Percentiles rank a stretch among this genome's conserved stretches.
phyloP scores from a whole-genome alignment of 2,113 vertebrate species.

The Globicephala melas region DNA sequence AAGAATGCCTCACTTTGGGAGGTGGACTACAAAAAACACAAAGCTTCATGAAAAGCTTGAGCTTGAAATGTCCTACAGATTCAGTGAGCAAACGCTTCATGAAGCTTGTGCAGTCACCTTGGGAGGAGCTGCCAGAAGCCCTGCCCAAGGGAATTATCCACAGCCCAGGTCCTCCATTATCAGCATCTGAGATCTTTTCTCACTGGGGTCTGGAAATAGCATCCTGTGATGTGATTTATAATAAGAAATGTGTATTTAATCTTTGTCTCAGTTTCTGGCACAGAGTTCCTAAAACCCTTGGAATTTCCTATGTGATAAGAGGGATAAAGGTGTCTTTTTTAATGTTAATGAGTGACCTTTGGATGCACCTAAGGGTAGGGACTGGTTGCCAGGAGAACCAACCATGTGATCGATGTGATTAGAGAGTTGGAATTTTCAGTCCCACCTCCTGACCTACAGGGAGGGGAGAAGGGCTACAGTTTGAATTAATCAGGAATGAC shows the following conservation, averaged over 20 bases:
- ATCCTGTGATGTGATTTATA: background rate
- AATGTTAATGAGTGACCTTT: background rate
- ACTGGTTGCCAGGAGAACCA: background rate
- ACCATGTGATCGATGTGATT: background rate
- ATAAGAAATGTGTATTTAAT: background rate
- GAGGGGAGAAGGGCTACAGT: background rate
- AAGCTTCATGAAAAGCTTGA: background rate
- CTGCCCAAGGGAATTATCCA: background rate
- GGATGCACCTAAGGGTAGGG: background rate
- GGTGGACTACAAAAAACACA: background rate
- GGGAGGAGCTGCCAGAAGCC: too few relatives aligned
- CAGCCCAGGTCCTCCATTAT: background rate
- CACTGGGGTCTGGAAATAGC: background rate
- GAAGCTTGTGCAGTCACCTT: background rate
- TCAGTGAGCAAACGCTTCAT: background rate
- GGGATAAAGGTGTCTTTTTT: background rate
- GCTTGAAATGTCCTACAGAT: background rate
- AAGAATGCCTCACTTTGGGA: background rate
- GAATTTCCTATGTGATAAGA: background rate
- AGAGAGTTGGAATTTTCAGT: background rate
- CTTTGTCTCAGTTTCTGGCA: background rate
- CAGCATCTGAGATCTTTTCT: background rate
- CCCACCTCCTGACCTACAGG: background rate
- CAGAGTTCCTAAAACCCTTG: background rate
- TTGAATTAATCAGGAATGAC: background rate